phyloP scores from a whole-genome alignment of 2,113 vertebrate genomes.

The Mastomys coucha region DNA sequence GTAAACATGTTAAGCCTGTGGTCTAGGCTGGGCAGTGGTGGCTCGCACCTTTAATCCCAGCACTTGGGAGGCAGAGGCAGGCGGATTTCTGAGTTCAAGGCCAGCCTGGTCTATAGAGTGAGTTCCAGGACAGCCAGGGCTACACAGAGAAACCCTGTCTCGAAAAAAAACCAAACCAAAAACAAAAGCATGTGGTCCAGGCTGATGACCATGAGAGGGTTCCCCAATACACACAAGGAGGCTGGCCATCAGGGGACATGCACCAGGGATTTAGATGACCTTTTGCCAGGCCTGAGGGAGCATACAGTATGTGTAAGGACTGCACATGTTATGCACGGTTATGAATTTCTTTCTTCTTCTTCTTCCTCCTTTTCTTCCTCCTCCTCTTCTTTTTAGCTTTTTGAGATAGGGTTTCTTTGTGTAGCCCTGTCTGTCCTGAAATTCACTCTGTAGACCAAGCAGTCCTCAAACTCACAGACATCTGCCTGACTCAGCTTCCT shows the following conservation, averaged over 20 bases:
- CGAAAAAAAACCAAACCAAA: too few species aligned
- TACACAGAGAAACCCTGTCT: too few species aligned
- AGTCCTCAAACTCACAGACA: not conserved
- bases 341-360: not conserved
- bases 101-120: too few species aligned
- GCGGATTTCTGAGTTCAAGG: too few species aligned
- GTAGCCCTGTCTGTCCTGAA: not conserved
- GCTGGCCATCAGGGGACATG: not conserved
- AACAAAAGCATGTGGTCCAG: too few species aligned
- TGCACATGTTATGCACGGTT: not conserved
- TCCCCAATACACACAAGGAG: not conserved
- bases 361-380: too few species aligned
- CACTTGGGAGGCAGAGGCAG: too few species aligned
- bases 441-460: not conserved
- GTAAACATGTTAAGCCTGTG: not conserved
- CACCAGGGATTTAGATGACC: not conserved
- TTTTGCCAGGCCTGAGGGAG: too few species aligned
- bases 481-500: not conserved
- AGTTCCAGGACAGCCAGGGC: too few species aligned
- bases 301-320: too few species aligned
- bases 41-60: too few species aligned
- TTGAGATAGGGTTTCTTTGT: not conserved
- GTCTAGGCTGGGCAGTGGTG: not conserved
- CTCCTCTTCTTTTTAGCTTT: not conserved
- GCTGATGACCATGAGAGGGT: not conserved